Base-by-base conservation (phyloP, 2,888 invertebrate genomes). In the Tenthredo amoena region DNA sequence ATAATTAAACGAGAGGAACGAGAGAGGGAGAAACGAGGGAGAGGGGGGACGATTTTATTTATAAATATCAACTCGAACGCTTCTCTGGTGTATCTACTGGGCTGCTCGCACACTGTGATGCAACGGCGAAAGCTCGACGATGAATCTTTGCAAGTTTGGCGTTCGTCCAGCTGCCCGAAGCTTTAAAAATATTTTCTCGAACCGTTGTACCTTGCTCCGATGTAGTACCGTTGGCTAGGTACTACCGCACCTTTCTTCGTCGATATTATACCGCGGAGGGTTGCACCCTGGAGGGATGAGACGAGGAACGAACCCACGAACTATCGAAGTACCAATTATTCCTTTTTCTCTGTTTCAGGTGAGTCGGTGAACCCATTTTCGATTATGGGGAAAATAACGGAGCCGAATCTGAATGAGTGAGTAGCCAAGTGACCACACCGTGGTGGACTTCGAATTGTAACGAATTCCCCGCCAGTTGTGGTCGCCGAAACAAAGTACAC, bases 141-240 rank as follows among this genome's bases (percentile, higher is more conserved):
- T 71, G 83, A 83, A 65, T 47, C 83, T 83, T 34, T 18, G 34
- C 47, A 31, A 55, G 0, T 47, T 68, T 83, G 83, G 83, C 83
- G 31, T 37, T 50, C 55, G 34, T 83, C 83, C 83, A 83, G 83
- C 43, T 43, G n/a, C 72, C 43, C n/a, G 83, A 34, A 55, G 62
- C 62, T 83, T 83, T 83, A 83, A 83, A 83, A 83, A 83, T 83
- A 83, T 68, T 83, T 83, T 71, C 62, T 47, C 26, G n/a, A 34
- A 37, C 31, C 15, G 31, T 9, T 62, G 62, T 62, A 26, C 50
- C 15, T 2, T 65, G 12, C 68, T 68, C 6, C 18, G 5, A 7
- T 31, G 31, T 34, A 10, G 62, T 26, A 26, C 21, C 10, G 21
- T 21, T 10, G n/a, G 21, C n/a, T 58, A 58, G n/a, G 10, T 58